phyloP scores from a whole-genome alignment of 2,113 vertebrate genomes.

The Calidris pygmaea region DNA sequence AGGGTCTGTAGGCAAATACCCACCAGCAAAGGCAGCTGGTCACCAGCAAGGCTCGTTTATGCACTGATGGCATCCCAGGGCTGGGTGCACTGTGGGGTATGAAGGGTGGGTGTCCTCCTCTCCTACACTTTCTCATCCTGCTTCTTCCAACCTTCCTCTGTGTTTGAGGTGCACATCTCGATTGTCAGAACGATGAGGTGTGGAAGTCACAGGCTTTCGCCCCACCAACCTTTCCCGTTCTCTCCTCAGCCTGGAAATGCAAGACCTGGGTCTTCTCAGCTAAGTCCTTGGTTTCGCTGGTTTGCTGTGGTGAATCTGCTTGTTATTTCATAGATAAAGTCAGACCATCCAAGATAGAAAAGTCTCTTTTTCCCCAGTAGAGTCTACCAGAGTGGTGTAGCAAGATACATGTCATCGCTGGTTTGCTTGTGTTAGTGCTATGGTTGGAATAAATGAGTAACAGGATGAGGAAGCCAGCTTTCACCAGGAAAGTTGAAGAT shows the following conservation, averaged over 20 bases:
- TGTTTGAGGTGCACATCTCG: background rate
- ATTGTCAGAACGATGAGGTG: background rate
- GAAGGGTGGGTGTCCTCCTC: background rate
- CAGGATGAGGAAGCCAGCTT: background rate
- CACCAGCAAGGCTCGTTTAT: background rate
- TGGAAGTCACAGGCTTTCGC: background rate
- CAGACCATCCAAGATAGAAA: background rate
- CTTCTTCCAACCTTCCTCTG: background rate
- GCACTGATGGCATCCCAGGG: background rate
- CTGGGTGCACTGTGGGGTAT: fast-evolving
- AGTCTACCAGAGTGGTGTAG: background rate
- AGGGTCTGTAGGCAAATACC: background rate
- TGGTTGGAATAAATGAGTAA: background rate
- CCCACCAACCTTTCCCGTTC: background rate
- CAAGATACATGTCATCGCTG: background rate
- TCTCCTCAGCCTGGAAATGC: background rate
- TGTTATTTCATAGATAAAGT: background rate
- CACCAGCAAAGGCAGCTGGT: background rate
- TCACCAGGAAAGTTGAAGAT: background rate
- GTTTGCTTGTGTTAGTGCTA: background rate
- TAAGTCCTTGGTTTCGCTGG: background rate
- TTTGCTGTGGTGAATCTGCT: background rate
- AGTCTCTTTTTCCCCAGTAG: background rate
- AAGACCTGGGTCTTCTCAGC: background rate
- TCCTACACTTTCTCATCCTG: background rate